Evolutionary conservation across 2,113 vertebrate genomes (phyloP).

Genomic region (Cynocephalus volans): DNA sequence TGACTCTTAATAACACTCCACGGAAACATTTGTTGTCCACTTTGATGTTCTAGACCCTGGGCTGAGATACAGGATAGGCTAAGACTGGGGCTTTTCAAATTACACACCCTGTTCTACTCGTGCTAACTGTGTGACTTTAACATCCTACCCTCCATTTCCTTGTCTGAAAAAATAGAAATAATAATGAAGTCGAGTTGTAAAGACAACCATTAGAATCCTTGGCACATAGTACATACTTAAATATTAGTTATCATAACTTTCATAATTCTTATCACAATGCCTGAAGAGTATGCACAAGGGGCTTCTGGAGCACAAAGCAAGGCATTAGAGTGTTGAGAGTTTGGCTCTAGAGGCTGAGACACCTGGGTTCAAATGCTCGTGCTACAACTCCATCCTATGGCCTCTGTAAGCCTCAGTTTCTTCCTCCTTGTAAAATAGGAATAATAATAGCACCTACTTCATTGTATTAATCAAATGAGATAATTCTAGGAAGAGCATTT

Average conservation of each 20-base stretch:
- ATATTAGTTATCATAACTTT: neutral
- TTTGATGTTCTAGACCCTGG: neutral
- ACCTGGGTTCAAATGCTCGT: neutral
- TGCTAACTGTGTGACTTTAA: neutral
- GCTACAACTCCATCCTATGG: neutral
- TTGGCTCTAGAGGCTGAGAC: neutral
- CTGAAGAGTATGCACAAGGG: neutral
- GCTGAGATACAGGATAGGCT: neutral
- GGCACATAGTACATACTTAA: neutral
- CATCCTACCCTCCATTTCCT: neutral
- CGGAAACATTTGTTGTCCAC: neutral
- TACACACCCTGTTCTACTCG: too few species aligned
- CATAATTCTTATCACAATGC: neutral
- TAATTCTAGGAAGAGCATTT: neutral
- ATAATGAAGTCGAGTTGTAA: neutral
- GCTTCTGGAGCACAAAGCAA: neutral
- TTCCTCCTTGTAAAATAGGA: neutral
- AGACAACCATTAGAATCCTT: neutral
- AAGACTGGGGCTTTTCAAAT: neutral
- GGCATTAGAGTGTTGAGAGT: neutral
- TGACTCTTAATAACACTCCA: neutral
- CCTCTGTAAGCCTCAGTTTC: neutral
- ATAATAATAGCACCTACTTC: neutral
- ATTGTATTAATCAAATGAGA: neutral
- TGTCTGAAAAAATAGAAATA: conserved; percentile 23